Percentiles rank a stretch among this genome's conserved stretches.
phyloP scores from a whole-genome alignment of 2,797 vertebrate genomes.

The Pseudomugil tenellus region DNA sequence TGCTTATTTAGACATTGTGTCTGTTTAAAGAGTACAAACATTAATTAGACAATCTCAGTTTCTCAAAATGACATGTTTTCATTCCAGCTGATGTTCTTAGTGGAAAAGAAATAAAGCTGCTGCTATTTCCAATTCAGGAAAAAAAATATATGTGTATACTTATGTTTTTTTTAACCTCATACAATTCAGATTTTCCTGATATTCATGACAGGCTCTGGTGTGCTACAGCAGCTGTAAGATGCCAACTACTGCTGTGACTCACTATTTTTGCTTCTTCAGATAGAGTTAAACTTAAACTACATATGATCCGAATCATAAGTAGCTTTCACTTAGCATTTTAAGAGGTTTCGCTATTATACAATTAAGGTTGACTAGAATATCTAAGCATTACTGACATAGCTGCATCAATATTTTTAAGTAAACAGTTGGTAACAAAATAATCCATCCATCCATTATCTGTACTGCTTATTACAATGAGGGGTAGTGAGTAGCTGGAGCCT shows the following conservation, averaged over 20 bases:
- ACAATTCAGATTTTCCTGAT: neutral
- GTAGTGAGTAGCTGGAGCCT: no score
- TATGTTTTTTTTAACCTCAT: neutral
- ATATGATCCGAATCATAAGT: neutral
- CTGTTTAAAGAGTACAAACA: slow-evolving; percentile 54
- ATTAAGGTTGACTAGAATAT: no score
- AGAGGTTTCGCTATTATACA: no score
- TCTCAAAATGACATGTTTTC: slow-evolving; percentile 44
- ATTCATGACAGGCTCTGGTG: neutral
- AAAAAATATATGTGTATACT: neutral
- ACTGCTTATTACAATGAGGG: no score
- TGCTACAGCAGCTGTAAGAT: neutral
- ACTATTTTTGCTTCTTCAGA: neutral
- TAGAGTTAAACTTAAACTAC: neutral
- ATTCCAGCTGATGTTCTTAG: slow-evolving; percentile 31
- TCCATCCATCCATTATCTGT: no score
- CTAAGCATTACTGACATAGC: no score
- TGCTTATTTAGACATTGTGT: slow-evolving; percentile 48
- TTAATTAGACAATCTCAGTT: slow-evolving; percentile 44
- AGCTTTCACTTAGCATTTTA: neutral
- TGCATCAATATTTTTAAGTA: no score
- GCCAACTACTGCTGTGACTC: neutral
- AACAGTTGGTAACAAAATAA: no score
- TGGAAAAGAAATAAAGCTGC: slow-evolving; percentile 43
- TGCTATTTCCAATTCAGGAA: slow-evolving; percentile 58